Evolutionary conservation across 1,140 invertebrate species (phyloP).

Genomic region (Zaprionus camerounensis): DNA sequence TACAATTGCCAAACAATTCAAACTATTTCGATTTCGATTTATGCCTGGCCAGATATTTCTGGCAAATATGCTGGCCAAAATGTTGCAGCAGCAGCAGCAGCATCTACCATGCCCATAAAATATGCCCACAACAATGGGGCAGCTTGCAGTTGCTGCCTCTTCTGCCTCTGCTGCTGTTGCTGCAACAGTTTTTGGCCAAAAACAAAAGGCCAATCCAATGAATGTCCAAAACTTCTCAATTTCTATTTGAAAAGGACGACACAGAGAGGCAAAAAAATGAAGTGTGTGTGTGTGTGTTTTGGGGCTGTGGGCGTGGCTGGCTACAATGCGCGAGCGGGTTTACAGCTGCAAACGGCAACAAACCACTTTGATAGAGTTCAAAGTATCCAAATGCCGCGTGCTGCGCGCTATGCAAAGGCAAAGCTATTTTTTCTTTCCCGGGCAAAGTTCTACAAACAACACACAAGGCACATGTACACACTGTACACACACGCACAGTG

Average conservation of each 20-base stretch:
- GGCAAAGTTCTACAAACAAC: constrained; percentile 57
- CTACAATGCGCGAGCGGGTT: constrained; percentile 23
- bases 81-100: constrained; percentile 28
- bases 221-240: constrained; percentile 63
- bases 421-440: constrained; percentile 41
- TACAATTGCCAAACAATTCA: constrained; percentile 76
- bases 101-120: constrained; percentile 64
- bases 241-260: constrained; percentile 22
- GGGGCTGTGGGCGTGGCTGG: neutral
- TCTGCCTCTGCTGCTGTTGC: neutral
- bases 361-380: constrained; percentile 69
- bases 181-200: constrained; percentile 34
- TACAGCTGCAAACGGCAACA: constrained; percentile 55
- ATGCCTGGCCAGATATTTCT: constrained; percentile 41
- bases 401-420: constrained; percentile 41
- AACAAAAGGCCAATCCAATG: constrained; percentile 60
- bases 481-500: constrained; percentile 18
- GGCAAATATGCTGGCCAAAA: constrained; percentile 53
- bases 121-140: constrained; percentile 69
- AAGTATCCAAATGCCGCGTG: constrained; percentile 52
- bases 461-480: constrained; percentile 38
- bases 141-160: neutral
- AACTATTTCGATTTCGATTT: constrained; percentile 57
- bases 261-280: neutral
- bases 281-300: neutral